These are phyloP conservation scores for Oopsacas minuta DNA, from an alignment of 37 sponge, comb jelly and placozoan species.

Conservation along the genomic window DNA sequence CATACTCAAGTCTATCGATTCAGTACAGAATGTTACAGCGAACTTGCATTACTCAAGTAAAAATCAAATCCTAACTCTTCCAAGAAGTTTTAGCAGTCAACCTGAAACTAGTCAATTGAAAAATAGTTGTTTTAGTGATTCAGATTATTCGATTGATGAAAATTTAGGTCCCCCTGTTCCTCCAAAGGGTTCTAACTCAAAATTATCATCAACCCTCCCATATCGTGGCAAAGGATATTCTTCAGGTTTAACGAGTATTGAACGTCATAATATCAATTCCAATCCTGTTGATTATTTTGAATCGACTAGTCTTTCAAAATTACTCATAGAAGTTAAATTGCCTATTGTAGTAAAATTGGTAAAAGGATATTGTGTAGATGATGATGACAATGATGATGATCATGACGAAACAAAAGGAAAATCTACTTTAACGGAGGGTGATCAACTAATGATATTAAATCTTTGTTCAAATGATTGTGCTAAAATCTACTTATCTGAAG, in stretches of 20 bases:
- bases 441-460: not conserved
- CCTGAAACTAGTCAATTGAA: not conserved
- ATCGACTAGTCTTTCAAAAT: not conserved
- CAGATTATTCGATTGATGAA: not conserved
- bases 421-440: not conserved
- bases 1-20: not conserved
- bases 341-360: not conserved
- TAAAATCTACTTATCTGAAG: not conserved
- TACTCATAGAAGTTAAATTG: not conserved
- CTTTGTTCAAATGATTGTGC: not conserved
- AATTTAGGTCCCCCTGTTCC: not conserved
- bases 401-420: not conserved
- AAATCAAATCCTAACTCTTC: not conserved
- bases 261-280: not conserved
- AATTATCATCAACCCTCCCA: not conserved
- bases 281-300: not conserved
- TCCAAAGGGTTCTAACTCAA: not conserved
- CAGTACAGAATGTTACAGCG: not conserved
- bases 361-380: not conserved
- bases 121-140: not conserved
- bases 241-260: not conserved
- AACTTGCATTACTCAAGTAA: not conserved
- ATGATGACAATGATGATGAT: not conserved
- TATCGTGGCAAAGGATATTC: not conserved
- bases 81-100: not conserved